Evolutionary conservation across 1,140 invertebrate genomes (phyloP), one percentile per base, ranked within the genome.

Genomic region (Glossosoma conforme): DNA sequence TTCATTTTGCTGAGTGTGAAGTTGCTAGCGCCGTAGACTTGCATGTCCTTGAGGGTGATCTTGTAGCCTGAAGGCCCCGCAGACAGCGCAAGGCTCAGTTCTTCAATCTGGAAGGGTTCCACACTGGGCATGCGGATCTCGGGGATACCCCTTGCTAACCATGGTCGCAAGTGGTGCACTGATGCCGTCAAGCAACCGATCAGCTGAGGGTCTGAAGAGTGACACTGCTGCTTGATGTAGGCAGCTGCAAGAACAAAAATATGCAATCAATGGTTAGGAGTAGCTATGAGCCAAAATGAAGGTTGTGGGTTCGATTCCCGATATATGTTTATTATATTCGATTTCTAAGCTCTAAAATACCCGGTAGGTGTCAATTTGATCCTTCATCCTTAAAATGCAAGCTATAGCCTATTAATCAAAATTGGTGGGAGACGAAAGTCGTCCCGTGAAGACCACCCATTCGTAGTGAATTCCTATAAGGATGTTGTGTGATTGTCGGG

Each of bases 61-160:
- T 79, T 82, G 59, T 86, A 86, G 42, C 84, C 84, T 60, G 84
- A 82, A 8, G 77, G 76, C 38, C 84, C 84, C 53, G 80, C 80
- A 44, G 83, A 84, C 54, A 86, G 65, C 13, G 84, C 81, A 47
- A 86, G 68, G 18, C 80, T 77, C 40, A 86, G 65, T 47, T 81
- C 77, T 56, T 85, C 82, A 78, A 86, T 83, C 52, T 74, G 75
- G 63, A 86, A 86, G 0, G 84, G 84, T 61, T 86, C 84, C 9
- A 85, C 77, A 1, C 82, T 72, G 25, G 83, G 84, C 56, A 86
- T 65, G 65, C 83, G 72, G 32, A 86, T 85, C 64, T 85, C 83
- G 24, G 79, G 74, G 61, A 86, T 86, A 32, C 84, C 84, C 18
- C 60, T 67, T n/a, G 73, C 74, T 33, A 86, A 61, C 60, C 80